These are phyloP conservation scores for Melanargia galathea DNA, from an alignment of 2,888 invertebrate species.

Conservation along the genomic window DNA sequence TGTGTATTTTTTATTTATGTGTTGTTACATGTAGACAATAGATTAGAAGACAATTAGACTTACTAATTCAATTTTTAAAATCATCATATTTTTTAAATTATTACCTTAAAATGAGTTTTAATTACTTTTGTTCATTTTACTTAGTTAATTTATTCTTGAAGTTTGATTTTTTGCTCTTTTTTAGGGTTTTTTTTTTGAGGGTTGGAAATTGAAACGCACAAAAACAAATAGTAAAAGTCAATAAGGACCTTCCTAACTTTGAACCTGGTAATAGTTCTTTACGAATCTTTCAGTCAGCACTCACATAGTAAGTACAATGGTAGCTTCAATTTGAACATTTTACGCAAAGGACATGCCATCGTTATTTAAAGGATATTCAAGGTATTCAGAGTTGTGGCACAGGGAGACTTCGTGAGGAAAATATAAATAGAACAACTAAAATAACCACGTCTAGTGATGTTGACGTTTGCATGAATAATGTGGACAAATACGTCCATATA, in stretches of 20 bases:
- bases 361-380: conserved; percentile 9
- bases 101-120: too few relatives aligned
- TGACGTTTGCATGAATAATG: conserved; percentile 32
- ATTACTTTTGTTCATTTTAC: too few relatives aligned
- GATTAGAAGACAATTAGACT: too few relatives aligned
- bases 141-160: too few relatives aligned
- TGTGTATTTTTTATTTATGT: too few relatives aligned
- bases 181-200: too few relatives aligned
- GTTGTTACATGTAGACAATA: too few relatives aligned
- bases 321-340: not conserved
- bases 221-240: too few relatives aligned
- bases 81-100: too few relatives aligned
- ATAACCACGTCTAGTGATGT: conserved; percentile 37
- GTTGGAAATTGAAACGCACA: too few relatives aligned
- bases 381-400: conserved; percentile 17
- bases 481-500: conserved; percentile 14
- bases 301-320: not conserved
- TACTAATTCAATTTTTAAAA: too few relatives aligned
- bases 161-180: too few relatives aligned
- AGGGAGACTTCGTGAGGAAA: conserved; percentile 35
- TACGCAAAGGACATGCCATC: conserved; percentile 1
- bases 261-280: not conserved
- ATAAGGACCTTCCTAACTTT: not conserved
- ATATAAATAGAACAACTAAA: conserved; percentile 41
- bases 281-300: not conserved